Base-by-base conservation (phyloP, 2,888 invertebrate genomes). In the Callinectes sapidus region DNA sequence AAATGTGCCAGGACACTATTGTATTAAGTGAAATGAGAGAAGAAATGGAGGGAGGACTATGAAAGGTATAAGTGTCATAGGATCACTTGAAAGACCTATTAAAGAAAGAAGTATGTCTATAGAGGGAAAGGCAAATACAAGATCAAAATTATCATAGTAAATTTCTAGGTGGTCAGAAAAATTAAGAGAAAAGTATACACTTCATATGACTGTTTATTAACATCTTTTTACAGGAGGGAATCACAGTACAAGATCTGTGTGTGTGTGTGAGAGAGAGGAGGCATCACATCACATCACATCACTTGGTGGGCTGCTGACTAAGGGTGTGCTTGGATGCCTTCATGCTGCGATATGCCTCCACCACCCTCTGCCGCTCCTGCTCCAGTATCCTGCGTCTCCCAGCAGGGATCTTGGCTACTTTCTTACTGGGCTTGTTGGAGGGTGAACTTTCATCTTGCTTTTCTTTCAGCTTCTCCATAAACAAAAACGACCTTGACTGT, bases 311-410 rank as follows among this genome's bases (percentile, higher is more conserved):
- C 81, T 81, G 81, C 14, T 32, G 35, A 32, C 14, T 35, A 35
- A 35, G 81, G 35, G 28, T 28, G 28, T 90, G 8, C 55, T 90
- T 85, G 3, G 90, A 28, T 2, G 90, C 85, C 61, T 90, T 90
- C 85, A 90, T 55, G 2, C 85, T 55, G 3, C 85, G 90, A 23
- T 90, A 90, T 39, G 90, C 90, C 55, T 90, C 55, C 85, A 90
- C 85, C 39, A 90, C 90, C n/a, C 90, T 42, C 28, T 35, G 55
- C 54, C 85, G 81, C 39, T 90, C 90, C 3, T 85, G 32, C 61
- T 90, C 90, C 18, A 90, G 85, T 35, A 90, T 90, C 85, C 85
- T 90, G 23, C 54, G 81, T 18, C 85, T 90, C 18, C 81, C 90
- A n/a, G 55, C 61, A 13, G 90, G 85, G 16, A 87, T 6, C 14